Evolutionary conservation across 2,797 vertebrate species (phyloP).

Genomic region (Gymnocypris eckloni): DNA sequence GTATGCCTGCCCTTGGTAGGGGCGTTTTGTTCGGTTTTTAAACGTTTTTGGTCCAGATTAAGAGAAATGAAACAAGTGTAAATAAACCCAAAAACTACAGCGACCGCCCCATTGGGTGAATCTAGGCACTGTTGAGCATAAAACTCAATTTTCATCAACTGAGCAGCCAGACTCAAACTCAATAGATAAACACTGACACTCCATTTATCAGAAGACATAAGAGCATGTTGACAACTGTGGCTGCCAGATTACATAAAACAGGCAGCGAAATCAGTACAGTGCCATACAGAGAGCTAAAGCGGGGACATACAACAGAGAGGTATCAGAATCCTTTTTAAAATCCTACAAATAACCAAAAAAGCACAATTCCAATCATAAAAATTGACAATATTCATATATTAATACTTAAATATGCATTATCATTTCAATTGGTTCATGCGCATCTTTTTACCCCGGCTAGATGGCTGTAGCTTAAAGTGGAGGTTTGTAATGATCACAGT

Average conservation of each 20-base stretch:
- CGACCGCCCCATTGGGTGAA: not conserved
- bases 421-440: not conserved
- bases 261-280: not conserved
- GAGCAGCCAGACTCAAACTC: not conserved
- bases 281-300: not conserved
- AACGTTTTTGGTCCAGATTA: not conserved
- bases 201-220: conserved; percentile 1
- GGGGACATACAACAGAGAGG: not conserved
- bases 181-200: conserved; percentile 8
- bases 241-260: not conserved
- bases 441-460: not conserved
- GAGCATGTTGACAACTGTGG: not conserved
- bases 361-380: not conserved
- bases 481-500: not conserved
- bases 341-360: not conserved
- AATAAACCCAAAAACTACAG: not conserved
- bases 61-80: not conserved
- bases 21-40: too few relatives aligned
- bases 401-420: not conserved
- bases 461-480: not conserved
- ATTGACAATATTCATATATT: not conserved
- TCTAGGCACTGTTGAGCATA: not conserved
- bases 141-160: conserved; percentile 10
- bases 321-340: not conserved
- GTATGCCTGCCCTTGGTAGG: too few relatives aligned